Evolutionary conservation across 2,888 invertebrate species (phyloP).

Genomic region (Cheilosia vernalis): DNA sequence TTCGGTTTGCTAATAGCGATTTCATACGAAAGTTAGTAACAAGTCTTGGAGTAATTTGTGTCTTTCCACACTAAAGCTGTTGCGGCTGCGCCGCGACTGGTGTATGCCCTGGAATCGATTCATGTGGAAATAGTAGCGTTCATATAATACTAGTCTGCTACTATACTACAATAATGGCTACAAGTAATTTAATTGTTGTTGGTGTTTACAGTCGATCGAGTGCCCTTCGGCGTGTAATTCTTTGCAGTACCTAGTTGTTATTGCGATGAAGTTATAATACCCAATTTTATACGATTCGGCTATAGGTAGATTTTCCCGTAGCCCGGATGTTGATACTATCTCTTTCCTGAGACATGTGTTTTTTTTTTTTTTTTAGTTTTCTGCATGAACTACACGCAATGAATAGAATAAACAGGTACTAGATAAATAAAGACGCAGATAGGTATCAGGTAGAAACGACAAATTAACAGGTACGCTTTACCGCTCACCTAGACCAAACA

Average conservation of each 20-base stretch:
- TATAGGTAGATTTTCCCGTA: not conserved
- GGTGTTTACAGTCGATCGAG: slow-evolving; percentile 46
- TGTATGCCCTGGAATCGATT: slow-evolving; percentile 17
- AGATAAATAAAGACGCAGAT: slow-evolving; percentile 14
- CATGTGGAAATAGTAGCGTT: slow-evolving; percentile 48
- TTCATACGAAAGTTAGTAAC: slow-evolving; percentile 63
- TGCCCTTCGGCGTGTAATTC: slow-evolving; percentile 55
- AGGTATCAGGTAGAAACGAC: too few species aligned
- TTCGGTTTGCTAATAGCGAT: slow-evolving; percentile 57
- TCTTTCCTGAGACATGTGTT: slow-evolving; percentile 35
- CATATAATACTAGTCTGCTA: not conserved
- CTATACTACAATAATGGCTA: slow-evolving; percentile 24
- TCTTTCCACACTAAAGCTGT: slow-evolving; percentile 47
- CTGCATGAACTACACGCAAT: slow-evolving; percentile 36
- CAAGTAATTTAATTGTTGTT: not conserved
- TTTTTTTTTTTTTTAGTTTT: slow-evolving; percentile 29
- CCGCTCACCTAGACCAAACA: slow-evolving; percentile 20
- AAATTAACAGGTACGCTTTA: slow-evolving; percentile 17
- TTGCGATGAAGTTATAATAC: slow-evolving; percentile 18
- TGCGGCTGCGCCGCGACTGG: slow-evolving; percentile 37
- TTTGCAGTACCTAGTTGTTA: slow-evolving; percentile 20
- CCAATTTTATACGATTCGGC: not conserved
- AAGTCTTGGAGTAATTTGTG: slow-evolving; percentile 55
- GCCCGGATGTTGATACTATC: slow-evolving; percentile 56
- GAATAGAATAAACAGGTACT: slow-evolving; percentile 41